phyloP scores from a whole-genome alignment of 2,797 vertebrate genomes.

The Tachyglossus aculeatus region DNA sequence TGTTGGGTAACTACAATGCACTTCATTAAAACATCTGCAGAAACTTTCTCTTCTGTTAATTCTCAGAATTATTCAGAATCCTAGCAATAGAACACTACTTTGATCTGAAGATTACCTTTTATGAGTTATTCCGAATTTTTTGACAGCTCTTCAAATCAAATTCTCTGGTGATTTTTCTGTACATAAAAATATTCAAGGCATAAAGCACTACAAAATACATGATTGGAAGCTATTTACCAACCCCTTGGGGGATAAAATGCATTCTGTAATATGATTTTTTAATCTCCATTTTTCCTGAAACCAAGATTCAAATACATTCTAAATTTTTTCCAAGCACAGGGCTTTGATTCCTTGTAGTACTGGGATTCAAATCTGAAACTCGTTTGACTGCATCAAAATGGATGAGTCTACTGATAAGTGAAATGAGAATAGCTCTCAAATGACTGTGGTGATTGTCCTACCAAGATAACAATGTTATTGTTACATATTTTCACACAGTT shows the following conservation, averaged over 20 bases:
- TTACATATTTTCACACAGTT: too few species aligned
- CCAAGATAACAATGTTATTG: too few species aligned
- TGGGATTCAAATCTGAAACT: background rate
- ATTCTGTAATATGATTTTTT: conserved; percentile 15
- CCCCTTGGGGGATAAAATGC: background rate
- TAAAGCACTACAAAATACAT: conserved; percentile 4
- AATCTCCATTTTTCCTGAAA: conserved; percentile 7
- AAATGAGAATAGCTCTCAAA: too few species aligned
- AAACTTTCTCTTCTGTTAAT: conserved; percentile 7
- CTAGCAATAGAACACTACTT: background rate
- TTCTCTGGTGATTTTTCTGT: conserved; percentile 4
- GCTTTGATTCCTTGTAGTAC: background rate
- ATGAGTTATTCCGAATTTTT: background rate
- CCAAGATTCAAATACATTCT: background rate
- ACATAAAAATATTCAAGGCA: conserved; percentile 5
- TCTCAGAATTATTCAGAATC: background rate
- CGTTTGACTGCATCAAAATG: too few species aligned
- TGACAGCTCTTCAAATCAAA: conserved; percentile 22
- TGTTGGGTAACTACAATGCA: background rate
- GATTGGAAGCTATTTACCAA: background rate
- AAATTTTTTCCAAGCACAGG: background rate
- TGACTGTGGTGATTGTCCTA: too few species aligned
- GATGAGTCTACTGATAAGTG: too few species aligned
- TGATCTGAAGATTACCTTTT: conserved; percentile 26
- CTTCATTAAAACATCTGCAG: background rate